These are phyloP conservation scores for Petrocephalus zakoni DNA, from an alignment of 2,113 vertebrate genomes.

Conservation along the genomic window DNA sequence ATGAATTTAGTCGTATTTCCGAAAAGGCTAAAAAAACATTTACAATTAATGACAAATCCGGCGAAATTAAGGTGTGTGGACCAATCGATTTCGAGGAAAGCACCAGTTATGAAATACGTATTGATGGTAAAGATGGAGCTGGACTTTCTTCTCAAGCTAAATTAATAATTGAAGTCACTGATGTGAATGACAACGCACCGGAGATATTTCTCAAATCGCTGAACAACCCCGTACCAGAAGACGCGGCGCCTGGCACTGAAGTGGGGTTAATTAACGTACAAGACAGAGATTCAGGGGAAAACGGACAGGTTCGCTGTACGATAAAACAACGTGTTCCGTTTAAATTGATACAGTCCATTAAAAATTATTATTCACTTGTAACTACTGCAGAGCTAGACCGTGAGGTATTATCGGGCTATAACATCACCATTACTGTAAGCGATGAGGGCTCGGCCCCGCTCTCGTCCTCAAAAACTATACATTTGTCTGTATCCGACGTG, in stretches of 20 bases:
- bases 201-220: neutral
- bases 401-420: neutral
- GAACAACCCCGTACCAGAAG: neutral
- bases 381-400: neutral
- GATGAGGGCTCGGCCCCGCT: neutral
- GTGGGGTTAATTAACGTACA: neutral
- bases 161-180: neutral
- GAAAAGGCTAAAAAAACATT: neutral
- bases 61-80: neutral
- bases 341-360: neutral
- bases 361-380: neutral
- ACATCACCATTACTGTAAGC: neutral
- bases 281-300: neutral
- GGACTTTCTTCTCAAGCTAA: neutral
- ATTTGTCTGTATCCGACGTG: neutral
- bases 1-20: neutral
- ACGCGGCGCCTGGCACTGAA: neutral
- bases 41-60: neutral
- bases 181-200: neutral
- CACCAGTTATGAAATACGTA: neutral
- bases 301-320: neutral
- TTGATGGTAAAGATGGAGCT: neutral
- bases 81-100: neutral
- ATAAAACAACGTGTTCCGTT: neutral
- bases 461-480: neutral